phyloP scores from a whole-genome alignment of 2,888 invertebrate genomes.

The Spisula solida region DNA sequence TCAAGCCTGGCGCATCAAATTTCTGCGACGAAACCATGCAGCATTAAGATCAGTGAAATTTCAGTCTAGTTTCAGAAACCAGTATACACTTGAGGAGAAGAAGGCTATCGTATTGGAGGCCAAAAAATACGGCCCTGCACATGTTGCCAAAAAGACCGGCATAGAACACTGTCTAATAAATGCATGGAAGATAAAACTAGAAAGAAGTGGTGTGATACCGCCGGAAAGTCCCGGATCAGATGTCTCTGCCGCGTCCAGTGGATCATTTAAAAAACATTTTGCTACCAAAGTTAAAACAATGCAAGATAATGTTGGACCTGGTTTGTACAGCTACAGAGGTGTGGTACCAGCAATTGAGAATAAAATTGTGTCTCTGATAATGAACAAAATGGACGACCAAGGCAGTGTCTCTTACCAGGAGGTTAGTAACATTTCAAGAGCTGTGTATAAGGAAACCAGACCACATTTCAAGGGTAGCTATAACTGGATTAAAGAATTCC shows the following conservation, averaged over 20 bases:
- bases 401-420: slow-evolving; percentile 68
- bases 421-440: slow-evolving; percentile 62
- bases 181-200: slow-evolving; percentile 64
- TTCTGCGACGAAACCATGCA: slow-evolving; percentile 63
- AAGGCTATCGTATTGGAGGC: slow-evolving; percentile 66
- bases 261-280: slow-evolving; percentile 22
- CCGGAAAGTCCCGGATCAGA: neutral
- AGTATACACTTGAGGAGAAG: slow-evolving; percentile 67
- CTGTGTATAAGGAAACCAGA: slow-evolving; percentile 67
- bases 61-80: slow-evolving; percentile 68
- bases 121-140: slow-evolving; percentile 60
- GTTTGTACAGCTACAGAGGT: slow-evolving; percentile 62
- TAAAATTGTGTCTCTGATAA: slow-evolving; percentile 56
- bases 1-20: slow-evolving; percentile 69
- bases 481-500: slow-evolving; percentile 68
- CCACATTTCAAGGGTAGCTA: slow-evolving; percentile 69
- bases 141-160: slow-evolving; percentile 66
- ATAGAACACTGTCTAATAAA: slow-evolving; percentile 68
- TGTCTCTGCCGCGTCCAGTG: neutral
- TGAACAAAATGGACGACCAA: slow-evolving; percentile 60
- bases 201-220: slow-evolving; percentile 56
- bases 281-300: slow-evolving; percentile 45
- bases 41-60: slow-evolving; percentile 65
- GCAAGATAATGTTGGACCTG: slow-evolving; percentile 57
- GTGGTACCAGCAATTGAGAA: slow-evolving; percentile 64